phyloP scores from a whole-genome alignment of 2,888 invertebrate genomes.

The Sinelater perroti region DNA sequence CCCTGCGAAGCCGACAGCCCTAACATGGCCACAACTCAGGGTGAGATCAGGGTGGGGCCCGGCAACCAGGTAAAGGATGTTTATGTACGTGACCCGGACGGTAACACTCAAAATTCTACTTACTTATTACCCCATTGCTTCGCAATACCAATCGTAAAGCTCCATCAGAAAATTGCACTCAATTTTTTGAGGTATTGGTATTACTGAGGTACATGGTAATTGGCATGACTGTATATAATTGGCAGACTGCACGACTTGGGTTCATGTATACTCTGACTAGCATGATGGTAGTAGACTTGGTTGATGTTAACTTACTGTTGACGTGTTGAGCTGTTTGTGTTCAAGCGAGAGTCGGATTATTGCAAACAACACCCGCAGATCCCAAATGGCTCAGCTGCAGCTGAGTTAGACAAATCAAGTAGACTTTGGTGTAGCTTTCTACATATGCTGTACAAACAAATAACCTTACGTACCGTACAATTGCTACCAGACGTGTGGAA shows the following conservation, averaged over 20 bases:
- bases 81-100: slow-evolving; percentile 70
- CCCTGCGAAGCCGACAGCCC: not conserved
- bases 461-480: too few relatives aligned
- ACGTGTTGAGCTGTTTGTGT: too few relatives aligned
- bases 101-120: slow-evolving; percentile 59
- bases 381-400: too few relatives aligned
- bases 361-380: too few relatives aligned
- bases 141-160: too few relatives aligned
- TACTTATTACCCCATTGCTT: slow-evolving; percentile 2
- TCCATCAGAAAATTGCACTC: too few relatives aligned
- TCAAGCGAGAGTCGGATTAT: too few relatives aligned
- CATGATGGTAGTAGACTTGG: slow-evolving; percentile 43
- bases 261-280: slow-evolving; percentile 36
- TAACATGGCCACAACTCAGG: slow-evolving; percentile 73
- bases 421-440: too few relatives aligned
- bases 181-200: too few relatives aligned
- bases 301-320: slow-evolving; percentile 44
- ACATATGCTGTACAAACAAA: too few relatives aligned
- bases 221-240: slow-evolving; percentile 37
- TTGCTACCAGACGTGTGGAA: too few relatives aligned
- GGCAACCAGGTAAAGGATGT: slow-evolving; percentile 78
- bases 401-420: too few relatives aligned
- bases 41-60: slow-evolving; percentile 81
- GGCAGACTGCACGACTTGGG: slow-evolving; percentile 46
- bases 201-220: slow-evolving; percentile 9